Base-by-base conservation (phyloP, 2,113 vertebrate genomes). In the Ochotona curzoniae region DNA sequence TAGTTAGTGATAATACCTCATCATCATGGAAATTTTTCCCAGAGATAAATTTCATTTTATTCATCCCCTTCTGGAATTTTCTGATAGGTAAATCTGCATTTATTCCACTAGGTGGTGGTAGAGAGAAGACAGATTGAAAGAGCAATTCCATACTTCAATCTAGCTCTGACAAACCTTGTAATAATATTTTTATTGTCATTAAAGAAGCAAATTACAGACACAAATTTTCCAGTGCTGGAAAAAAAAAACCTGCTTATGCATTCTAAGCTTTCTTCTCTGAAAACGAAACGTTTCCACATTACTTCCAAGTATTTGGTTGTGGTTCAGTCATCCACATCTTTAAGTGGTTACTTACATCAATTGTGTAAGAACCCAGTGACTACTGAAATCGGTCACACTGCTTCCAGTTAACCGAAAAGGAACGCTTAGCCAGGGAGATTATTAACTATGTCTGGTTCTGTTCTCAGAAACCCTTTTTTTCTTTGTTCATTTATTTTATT, bases 71-170 rank as follows among this genome's bases (percentile, higher is more conserved):
- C 44, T 63, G 30, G 64, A 38, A 80, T 83, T 69, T 86, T 63
- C 7, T 87, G 35, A 90, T n/a, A 93, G 49, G 69, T 54, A 76
- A 87, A 26, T 8, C 76, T 69, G 75, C 23, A 63, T 57, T 38
- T 44, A 35, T 32, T 94, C 96, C 96, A 96, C 92, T 83, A 96
- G 96, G 83, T 94, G 95, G 97, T 38, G 74, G 90, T 82, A 93
- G 30, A 51, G 78, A 93, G 70, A 89, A 1, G 82, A 83, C 21
- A 54, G 23, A 66, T 15, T 54, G 60, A 66, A 83, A 91, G 32
- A 89, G 21, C 6, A 66, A 63, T 18, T 70, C 18, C 8, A 49
- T 10, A 35, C 1, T 60, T 64, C 66, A 92, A 69, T 51, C 69
- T 30, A 71, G 20, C 66, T 84, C 47, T 54, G 35, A 76, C 25